Conservation (phyloP, 2,888 invertebrate genomes). For the Lasioglossum pauxillum region DNA sequence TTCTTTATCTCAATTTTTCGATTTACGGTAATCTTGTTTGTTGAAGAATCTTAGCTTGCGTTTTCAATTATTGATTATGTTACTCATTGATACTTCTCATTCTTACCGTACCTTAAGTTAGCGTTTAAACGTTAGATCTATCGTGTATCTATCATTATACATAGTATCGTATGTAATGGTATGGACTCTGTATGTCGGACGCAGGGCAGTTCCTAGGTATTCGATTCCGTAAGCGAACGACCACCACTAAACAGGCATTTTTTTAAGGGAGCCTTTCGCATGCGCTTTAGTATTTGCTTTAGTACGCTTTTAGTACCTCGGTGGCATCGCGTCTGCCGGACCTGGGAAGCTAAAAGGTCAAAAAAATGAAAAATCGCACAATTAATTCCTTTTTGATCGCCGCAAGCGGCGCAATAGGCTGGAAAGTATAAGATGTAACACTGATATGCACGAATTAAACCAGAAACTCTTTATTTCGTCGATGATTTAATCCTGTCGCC, state of each 20-base stretch:
- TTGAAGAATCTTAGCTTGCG: slow-evolving; percentile 31
- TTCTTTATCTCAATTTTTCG: slow-evolving; percentile 46
- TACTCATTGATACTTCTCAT: slow-evolving; percentile 60
- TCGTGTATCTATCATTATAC: slow-evolving; percentile 72
- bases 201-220: slow-evolving; percentile 73
- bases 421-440: slow-evolving; percentile 84
- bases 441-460: slow-evolving; percentile 68
- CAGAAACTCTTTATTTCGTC: slow-evolving; percentile 26
- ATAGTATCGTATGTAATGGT: slow-evolving; percentile 71
- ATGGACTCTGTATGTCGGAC: slow-evolving; percentile 71
- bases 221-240: slow-evolving; percentile 72
- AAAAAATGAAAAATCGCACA: slow-evolving; percentile 83
- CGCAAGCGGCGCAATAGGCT: slow-evolving; percentile 68
- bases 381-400: slow-evolving; percentile 77
- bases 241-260: slow-evolving; percentile 70
- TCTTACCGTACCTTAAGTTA: slow-evolving; percentile 73
- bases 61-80: slow-evolving; percentile 51
- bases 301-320: slow-evolving; percentile 83
- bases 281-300: slow-evolving; percentile 72
- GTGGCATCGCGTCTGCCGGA: slow-evolving; percentile 84
- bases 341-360: slow-evolving; percentile 85
- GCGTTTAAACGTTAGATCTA: slow-evolving; percentile 70
- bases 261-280: slow-evolving; percentile 67
- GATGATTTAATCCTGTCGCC: slow-evolving; percentile 26
- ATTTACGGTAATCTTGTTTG: slow-evolving; percentile 24